phyloP scores from a whole-genome alignment of 2,797 vertebrate genomes.

The Rallus crepitans region DNA sequence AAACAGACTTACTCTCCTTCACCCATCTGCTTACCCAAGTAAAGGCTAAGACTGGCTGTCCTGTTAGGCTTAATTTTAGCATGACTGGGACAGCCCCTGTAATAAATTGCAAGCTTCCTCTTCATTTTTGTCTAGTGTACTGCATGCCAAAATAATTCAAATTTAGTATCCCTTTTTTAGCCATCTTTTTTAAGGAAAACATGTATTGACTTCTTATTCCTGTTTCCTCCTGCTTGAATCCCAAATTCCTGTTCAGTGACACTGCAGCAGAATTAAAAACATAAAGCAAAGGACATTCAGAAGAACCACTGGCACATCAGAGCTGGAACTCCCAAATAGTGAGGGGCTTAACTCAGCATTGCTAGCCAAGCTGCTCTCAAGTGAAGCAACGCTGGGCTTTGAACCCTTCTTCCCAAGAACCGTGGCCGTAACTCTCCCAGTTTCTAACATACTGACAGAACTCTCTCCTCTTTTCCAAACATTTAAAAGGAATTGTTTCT shows the following conservation, averaged over 20 bases:
- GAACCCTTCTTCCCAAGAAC: background rate
- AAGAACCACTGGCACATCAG: background rate
- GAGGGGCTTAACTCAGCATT: background rate
- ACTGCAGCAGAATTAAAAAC: background rate
- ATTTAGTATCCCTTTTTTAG: background rate
- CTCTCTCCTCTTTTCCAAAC: background rate
- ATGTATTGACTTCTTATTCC: background rate
- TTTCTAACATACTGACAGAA: background rate
- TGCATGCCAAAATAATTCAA: background rate
- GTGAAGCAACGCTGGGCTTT: background rate
- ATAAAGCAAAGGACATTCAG: background rate
- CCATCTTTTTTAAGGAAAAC: background rate
- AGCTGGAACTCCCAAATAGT: constrained; percentile 52
- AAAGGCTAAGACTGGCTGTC: background rate
- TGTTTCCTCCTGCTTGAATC: background rate
- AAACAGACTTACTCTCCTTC: background rate
- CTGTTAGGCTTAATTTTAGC: background rate
- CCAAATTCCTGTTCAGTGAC: background rate
- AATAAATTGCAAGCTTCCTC: background rate
- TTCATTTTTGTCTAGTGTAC: background rate
- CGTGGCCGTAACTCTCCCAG: background rate
- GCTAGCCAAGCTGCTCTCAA: background rate
- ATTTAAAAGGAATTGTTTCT: constrained; percentile 16
- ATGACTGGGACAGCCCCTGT: background rate
- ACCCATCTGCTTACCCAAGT: constrained; percentile 27